Evolutionary conservation across 1,140 invertebrate genomes (phyloP), one percentile per base, ranked within the genome.

Genomic region (Lerema accius): DNA sequence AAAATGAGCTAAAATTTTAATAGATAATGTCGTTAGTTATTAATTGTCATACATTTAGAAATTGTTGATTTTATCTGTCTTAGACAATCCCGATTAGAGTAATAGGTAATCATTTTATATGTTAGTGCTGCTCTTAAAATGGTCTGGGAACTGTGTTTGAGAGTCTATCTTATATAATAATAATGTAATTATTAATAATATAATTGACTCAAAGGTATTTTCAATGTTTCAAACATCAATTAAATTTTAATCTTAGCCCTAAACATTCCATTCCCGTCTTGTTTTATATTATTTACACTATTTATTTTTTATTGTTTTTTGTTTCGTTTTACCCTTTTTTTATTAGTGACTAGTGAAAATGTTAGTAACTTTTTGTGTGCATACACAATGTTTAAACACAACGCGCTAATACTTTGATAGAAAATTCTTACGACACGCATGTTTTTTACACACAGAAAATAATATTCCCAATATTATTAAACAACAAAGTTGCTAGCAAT

Each of bases 51-150:
- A 58, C 42, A 63, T 53, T 17, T 46, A 58, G 43, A 17, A 46
- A 46, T 35, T 58, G 55, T 37, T 46, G 28, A 15, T 58, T 58
- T 64, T 56, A 55, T 50, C 32, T 51, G 37, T 62, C 40, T 28
- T 65, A 68, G 69, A 72, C 65, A 59, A 63, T 65, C 10, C 43
- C 43, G 43, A 46, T 17, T 46, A 46, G 43, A 4, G 0, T 3
- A 43, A 46, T 46, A 17, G 19, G 15, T 43, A 23, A 35, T 28
- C 16, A 48, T 50, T 50, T 45, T 53, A 55, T 53, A 65, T 48
- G 61, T 76, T 80, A 78, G 74, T 80, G 77, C 78, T 83, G 73
- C 78, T 84, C 77, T 59, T 78, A n/a, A n/a, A n/a, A n/a, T n/a
- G n/a, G n/a, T n/a, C n/a, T n/a, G n/a, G n/a, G 39, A 65, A 46